phyloP scores from a whole-genome alignment of 2,113 vertebrate genomes.

The Perccottus glenii region DNA sequence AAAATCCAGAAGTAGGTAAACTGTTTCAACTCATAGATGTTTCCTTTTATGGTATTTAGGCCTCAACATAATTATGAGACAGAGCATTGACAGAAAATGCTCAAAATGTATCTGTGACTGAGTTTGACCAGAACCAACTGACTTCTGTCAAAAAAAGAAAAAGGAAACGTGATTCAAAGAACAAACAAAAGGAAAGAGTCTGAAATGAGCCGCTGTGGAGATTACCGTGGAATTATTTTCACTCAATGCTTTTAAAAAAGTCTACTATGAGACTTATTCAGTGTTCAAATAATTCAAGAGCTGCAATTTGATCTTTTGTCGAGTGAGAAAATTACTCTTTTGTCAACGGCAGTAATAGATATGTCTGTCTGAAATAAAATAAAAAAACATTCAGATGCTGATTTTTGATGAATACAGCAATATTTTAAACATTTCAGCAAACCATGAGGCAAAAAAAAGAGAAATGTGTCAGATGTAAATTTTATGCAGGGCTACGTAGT shows the following conservation, averaged over 20 bases:
- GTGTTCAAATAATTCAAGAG: slow-evolving; percentile 23
- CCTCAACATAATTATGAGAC: too few species aligned
- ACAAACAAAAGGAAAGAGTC: slow-evolving; percentile 11
- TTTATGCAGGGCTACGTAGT: too few species aligned
- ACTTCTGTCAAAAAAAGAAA: too few species aligned
- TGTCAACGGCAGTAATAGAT: slow-evolving; percentile 16
- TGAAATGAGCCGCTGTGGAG: slow-evolving; percentile 15
- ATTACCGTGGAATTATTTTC: slow-evolving; percentile 20
- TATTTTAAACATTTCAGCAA: too few species aligned
- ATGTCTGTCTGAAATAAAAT: slow-evolving; percentile 13
- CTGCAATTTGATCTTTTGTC: slow-evolving; percentile 19
- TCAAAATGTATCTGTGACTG: too few species aligned
- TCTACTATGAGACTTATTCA: slow-evolving; percentile 18
- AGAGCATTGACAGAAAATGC: neutral
- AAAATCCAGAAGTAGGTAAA: too few species aligned
- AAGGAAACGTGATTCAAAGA: neutral
- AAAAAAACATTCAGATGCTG: slow-evolving; percentile 5
- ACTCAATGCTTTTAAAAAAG: slow-evolving; percentile 32
- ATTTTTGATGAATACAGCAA: slow-evolving; percentile 1
- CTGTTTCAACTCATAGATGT: too few species aligned
- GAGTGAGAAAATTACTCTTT: slow-evolving; percentile 20
- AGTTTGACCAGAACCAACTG: too few species aligned
- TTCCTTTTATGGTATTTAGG: too few species aligned
- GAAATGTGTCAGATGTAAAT: too few species aligned
- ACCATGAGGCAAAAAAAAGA: too few species aligned